Base-by-base conservation (phyloP, 1,140 invertebrate species). In the Wiebesia pumilae region DNA sequence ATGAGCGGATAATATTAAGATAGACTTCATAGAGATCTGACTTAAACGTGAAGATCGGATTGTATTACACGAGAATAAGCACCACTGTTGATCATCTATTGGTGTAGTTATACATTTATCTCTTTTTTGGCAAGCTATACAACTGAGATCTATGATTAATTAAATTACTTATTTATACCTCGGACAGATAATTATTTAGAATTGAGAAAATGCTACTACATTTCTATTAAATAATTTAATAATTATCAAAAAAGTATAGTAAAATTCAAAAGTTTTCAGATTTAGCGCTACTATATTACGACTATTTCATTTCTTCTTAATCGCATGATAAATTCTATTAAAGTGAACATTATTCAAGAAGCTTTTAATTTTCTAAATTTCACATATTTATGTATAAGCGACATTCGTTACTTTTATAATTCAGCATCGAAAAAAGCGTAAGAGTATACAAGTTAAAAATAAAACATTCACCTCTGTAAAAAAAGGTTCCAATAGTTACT, bases 1-100 rank as follows among this genome's bases (percentile, higher is more conserved):
- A 80, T 62, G 65, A 81, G 51, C 33, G 24, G 79, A 71, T 85
- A 81, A 85, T 81, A 81, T 81, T 81, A 81, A 73, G 75, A 35
- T 58, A 86, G 54, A 75, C 78, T 77, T 65, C 30, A 12, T n/a
- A 51, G 27, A 47, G 51, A 75, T 81, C 65, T 4, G 12, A 33
- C 7, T 71, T 71, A 40, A 85, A 80, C 14, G 3, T 35, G 24
- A 71, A 85, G 21, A 80, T 85, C 47, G 65, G 40, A 69, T 80
- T n/a, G 62, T 38, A 43, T 67, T 80, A 80, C 30, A 16, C 0
- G 2, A 27, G 54, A 75, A 78, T 40, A 84, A 84, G 54, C 47
- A 77, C 9, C 27, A 75, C 75, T 38, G 12, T 43, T 82, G 21
- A 19, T 40, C 51, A 40, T 54, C n/a, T 19, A 35, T 78, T 21